Evolutionary conservation across 2,888 invertebrate genomes (phyloP), one percentile per base, ranked within the genome.

Genomic region (Papilio elwesi): DNA sequence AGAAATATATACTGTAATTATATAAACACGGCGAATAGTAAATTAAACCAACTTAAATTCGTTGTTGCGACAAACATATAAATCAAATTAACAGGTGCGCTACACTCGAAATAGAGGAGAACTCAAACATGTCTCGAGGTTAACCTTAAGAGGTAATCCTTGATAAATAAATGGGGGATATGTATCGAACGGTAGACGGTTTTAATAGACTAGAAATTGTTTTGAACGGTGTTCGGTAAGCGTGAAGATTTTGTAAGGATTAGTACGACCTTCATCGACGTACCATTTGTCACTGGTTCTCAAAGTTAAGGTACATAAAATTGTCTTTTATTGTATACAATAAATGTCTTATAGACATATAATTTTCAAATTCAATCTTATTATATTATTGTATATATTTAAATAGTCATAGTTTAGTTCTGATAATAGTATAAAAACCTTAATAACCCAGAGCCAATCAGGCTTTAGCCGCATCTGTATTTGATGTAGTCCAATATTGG

Each of bases 181-280:
- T 62, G 70, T 69, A 75, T 74, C 70, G 73, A 71, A 76, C 75
- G 69, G 74, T 87, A 85, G 84, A 83, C 84, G 81, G 79, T 86
- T 91, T 91, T 91, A 92, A 92, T 92, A 92, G 86, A 88, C 88
- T 86, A 87, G 85, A 93, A 92, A 92, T 92, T 93, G 92, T 93
- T 93, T 92, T 92, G 91, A 91, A 87, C 82, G 76, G 85, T 87
- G 92, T 75, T 87, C 90, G 82, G 85, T 83, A 83, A 91, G 90
- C 93, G 93, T 93, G 89, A 93, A 92, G 86, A 87, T 88, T 87
- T 90, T 82, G 88, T 79, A 77, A 81, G 90, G 92, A 91, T 92
- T 92, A 92, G 79, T 79, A 78, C 75, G 82, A 75, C 79, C 85
- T 87, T 85, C 85, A 84, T 83, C 84, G 85, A 86, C 85, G 83